Evolutionary conservation across 2,797 vertebrate genomes (phyloP).

Genomic region (Rhinatrema bivittatum): DNA sequence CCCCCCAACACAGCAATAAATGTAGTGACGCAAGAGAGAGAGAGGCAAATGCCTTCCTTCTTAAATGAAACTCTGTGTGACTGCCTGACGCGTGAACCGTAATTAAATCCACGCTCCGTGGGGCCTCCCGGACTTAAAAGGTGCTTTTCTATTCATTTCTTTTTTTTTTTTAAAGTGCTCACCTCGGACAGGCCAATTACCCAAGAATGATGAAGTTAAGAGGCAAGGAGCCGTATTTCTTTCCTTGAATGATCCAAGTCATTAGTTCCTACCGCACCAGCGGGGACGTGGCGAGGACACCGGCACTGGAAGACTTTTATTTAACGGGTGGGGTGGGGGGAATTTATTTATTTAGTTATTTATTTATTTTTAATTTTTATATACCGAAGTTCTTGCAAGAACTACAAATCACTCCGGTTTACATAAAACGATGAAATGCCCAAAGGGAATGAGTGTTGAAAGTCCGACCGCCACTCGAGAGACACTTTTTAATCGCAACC

Average conservation of each 20-base stretch:
- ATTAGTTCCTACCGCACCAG: constrained; percentile 88
- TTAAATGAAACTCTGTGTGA: constrained; percentile 64
- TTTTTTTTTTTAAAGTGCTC: constrained; percentile 43
- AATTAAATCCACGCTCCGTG: constrained; percentile 79
- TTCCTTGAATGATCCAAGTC: constrained; percentile 87
- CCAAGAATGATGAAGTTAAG: constrained; percentile 77
- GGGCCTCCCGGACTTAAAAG: constrained; percentile 74
- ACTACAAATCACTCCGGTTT: too few species aligned
- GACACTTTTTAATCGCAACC: constrained; percentile 97
- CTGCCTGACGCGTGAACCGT: constrained; percentile 74
- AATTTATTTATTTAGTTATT: too few species aligned
- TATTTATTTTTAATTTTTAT: too few species aligned
- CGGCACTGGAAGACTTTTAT: constrained; percentile 84
- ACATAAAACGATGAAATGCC: too few species aligned
- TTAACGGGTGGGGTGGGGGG: too few species aligned
- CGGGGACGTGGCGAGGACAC: constrained; percentile 74
- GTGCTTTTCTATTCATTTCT: constrained; percentile 37
- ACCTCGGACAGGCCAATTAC: constrained; percentile 82
- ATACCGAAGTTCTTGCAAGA: too few species aligned
- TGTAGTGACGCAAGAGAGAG: constrained; percentile 37
- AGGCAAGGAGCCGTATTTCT: constrained; percentile 88
- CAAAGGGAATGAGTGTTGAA: too few species aligned
- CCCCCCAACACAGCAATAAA: constrained; percentile 5
- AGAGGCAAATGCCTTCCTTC: constrained; percentile 64
- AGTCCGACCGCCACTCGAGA: constrained; percentile 95